phyloP scores from a whole-genome alignment of 2,888 invertebrate genomes.

The Netelia virgata region DNA sequence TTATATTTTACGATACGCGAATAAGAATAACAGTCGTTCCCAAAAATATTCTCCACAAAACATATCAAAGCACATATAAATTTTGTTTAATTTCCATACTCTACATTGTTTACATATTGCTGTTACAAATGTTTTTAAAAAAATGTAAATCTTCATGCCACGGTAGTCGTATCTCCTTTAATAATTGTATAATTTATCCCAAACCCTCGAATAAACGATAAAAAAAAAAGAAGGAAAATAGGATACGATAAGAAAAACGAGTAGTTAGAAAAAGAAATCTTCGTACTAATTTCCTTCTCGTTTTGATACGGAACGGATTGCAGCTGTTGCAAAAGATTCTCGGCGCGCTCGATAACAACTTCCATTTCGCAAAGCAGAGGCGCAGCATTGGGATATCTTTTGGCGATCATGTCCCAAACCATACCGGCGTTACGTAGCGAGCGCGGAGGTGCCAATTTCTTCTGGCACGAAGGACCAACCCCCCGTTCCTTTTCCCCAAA shows the following conservation, averaged over 20 bases:
- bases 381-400: conserved; percentile 79
- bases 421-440: conserved; percentile 69
- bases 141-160: no score
- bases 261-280: conserved; percentile 2
- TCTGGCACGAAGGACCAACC: conserved; percentile 54
- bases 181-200: not conserved
- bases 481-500: conserved; percentile 45
- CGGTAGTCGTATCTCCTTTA: not conserved
- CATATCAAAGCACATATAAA: no score
- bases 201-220: not conserved
- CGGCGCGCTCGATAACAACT: conserved; percentile 76
- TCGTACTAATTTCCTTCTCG: conserved; percentile 68
- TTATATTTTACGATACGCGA: no score
- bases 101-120: no score
- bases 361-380: conserved; percentile 79
- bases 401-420: conserved; percentile 76
- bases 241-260: not conserved
- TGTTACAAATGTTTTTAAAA: no score
- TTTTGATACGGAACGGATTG: conserved; percentile 61
- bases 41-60: no score
- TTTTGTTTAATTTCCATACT: no score
- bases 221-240: not conserved
- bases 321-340: conserved; percentile 75
- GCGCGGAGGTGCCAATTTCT: conserved; percentile 69
- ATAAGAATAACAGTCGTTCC: no score